Conservation (phyloP, 2,888 invertebrate species). For the Nymphalis urticae region DNA sequence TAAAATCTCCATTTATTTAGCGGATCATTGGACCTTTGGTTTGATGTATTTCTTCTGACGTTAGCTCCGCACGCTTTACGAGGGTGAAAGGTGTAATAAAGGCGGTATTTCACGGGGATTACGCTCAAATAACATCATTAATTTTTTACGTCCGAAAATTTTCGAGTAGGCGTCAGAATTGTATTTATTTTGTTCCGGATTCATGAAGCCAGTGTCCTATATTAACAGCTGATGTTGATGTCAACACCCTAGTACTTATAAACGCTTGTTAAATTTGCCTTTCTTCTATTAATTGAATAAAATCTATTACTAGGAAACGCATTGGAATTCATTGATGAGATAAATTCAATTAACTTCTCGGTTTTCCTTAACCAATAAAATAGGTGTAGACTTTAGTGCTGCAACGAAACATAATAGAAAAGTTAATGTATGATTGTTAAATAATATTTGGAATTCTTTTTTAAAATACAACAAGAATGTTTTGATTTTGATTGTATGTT, state of each 20-base stretch:
- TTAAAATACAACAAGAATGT: too few relatives aligned
- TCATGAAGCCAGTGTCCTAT: background rate
- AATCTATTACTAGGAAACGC: too few relatives aligned
- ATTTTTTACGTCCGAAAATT: slow-evolving; percentile 38
- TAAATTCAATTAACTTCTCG: too few relatives aligned
- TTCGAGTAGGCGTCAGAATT: slow-evolving; percentile 26
- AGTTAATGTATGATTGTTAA: too few relatives aligned
- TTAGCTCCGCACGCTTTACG: slow-evolving; percentile 41
- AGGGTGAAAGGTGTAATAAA: slow-evolving; percentile 46
- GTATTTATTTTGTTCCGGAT: slow-evolving; percentile 22
- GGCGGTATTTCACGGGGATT: slow-evolving; percentile 40
- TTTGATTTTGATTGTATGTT: too few relatives aligned
- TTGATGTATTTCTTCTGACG: slow-evolving; percentile 54
- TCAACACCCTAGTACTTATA: background rate
- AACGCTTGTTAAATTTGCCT: too few relatives aligned
- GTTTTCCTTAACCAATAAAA: too few relatives aligned
- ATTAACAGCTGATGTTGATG: slow-evolving; percentile 4
- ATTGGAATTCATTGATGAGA: too few relatives aligned
- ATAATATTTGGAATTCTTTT: too few relatives aligned
- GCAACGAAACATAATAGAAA: too few relatives aligned
- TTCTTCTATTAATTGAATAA: background rate
- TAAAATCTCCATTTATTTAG: slow-evolving; percentile 46
- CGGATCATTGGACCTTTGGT: slow-evolving; percentile 42
- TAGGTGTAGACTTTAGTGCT: too few relatives aligned
- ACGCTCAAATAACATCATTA: slow-evolving; percentile 40